A percentile compares a stretch with the other conserved stretches of the same genome.
Conservation (phyloP, 1,140 invertebrate species). For the Ceratitis capitata region DNA sequence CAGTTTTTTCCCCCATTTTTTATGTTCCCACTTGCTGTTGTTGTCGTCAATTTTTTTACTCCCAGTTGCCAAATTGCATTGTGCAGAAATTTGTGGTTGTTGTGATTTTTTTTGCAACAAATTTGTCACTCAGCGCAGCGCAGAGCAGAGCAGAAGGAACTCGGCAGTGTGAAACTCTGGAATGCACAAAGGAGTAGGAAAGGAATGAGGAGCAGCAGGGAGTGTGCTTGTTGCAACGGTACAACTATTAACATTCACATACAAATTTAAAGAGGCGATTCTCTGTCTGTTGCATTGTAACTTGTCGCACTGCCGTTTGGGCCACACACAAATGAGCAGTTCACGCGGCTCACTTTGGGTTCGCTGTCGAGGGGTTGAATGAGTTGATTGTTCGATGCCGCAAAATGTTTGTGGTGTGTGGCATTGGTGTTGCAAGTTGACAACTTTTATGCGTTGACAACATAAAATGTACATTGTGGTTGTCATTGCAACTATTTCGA, state of each 20-base stretch:
- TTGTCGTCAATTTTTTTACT: neutral
- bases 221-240: neutral
- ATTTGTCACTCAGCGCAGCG: neutral
- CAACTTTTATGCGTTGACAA: constrained; percentile 1
- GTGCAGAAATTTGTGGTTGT: constrained; percentile 1
- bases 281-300: constrained; percentile 8
- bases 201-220: neutral
- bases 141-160: neutral
- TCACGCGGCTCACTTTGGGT: neutral
- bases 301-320: neutral
- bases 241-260: neutral
- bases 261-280: constrained; percentile 21
- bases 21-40: neutral
- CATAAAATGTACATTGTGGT: neutral
- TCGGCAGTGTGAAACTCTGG: no score
- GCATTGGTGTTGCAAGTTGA: neutral
- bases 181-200: no score
- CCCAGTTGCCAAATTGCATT: constrained; percentile 10
- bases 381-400: neutral
- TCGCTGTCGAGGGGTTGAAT: neutral
- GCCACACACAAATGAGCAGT: constrained; percentile 2
- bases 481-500: constrained; percentile 13
- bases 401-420: neutral
- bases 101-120: constrained; percentile 12
- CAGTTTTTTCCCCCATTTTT: no score